Base-by-base conservation (phyloP, 1,140 invertebrate species). In the Drosophila leontia region DNA sequence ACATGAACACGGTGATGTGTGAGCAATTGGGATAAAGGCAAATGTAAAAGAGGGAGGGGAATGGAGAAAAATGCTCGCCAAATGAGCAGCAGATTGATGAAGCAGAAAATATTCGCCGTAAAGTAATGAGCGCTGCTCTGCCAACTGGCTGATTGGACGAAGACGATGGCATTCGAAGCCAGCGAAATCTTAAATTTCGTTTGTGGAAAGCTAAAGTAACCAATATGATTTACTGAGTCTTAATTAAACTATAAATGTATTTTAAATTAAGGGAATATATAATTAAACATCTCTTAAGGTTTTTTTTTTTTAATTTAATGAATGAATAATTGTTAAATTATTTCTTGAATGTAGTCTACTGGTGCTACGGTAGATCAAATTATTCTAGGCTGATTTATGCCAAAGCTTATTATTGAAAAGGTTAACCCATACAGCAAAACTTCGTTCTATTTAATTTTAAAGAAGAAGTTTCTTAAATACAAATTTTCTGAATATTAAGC, bases 61-160 rank as follows among this genome's bases (percentile, higher is more conserved):
- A 7, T 4, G 13, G 4, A 11, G 51, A 13, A 55, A 37, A 55
- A 55, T 67, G 39, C 63, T 56, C 35, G 62, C 39, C 67, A 70
- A 70, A 70, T 70, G 67, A 70, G 67, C 67, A 56, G 67, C 67
- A 69, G 67, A 70, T 70, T 70, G 63, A 47, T 70, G 63, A 56
- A 68, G 63, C 37, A 34, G 50, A 69, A 71, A 70, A 71, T 71
- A 71, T 71, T 71, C 29, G 2, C 15, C 17, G 26, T 17, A 57
- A 71, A 71, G 68, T 69, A 71, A 71, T 70, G 69, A 71, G 67
- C 32, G n/a, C 17, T 26, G 42, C 61, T 68, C 68, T 59, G 53
- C 44, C 67, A 51, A 50, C 39, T 48, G 69, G n/a, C 51, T 60
- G 70, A 74, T 74, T 72, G 44, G 35, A 60, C 26, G 44, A 17